A percentile compares a stretch with the other conserved stretches of the same genome.
These are phyloP conservation scores for Aphis gossypii DNA, from an alignment of 1,140 invertebrate genomes.

Conservation along the genomic window DNA sequence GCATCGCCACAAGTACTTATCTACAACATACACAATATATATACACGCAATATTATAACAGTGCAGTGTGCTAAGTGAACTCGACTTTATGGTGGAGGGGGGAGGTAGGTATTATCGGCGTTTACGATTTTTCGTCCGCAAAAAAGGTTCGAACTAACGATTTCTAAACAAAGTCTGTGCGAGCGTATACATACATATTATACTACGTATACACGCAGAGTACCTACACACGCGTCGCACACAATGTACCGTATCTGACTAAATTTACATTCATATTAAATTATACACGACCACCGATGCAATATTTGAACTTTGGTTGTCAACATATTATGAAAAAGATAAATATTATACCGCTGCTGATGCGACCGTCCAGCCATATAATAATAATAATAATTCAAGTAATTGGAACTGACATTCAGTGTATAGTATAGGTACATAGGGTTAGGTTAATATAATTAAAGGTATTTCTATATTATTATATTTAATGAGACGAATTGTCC, in stretches of 20 bases:
- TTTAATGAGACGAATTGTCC: background rate
- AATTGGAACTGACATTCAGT: background rate
- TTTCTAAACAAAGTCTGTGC: background rate
- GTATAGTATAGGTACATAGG: too few species aligned
- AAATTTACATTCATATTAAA: conserved; percentile 20
- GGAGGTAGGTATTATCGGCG: background rate
- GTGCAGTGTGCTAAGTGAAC: background rate
- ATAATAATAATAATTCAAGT: conserved; percentile 5
- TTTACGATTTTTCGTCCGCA: background rate
- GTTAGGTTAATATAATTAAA: too few species aligned
- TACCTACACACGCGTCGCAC: background rate
- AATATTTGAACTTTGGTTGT: background rate
- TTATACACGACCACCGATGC: background rate
- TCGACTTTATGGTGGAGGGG: background rate
- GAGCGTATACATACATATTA: background rate
- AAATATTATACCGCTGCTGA: background rate
- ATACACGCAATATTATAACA: background rate
- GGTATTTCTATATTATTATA: too few species aligned
- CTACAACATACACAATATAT: too few species aligned
- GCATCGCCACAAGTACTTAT: background rate
- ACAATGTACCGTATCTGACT: background rate
- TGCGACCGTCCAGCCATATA: too few species aligned
- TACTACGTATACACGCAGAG: background rate
- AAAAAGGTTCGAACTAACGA: conserved; percentile 5
- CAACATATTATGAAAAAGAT: background rate